Percentiles rank a stretch among this genome's conserved stretches.
Evolutionary conservation across 2,888 invertebrate species (phyloP).

Genomic region (Buathra laborator): DNA sequence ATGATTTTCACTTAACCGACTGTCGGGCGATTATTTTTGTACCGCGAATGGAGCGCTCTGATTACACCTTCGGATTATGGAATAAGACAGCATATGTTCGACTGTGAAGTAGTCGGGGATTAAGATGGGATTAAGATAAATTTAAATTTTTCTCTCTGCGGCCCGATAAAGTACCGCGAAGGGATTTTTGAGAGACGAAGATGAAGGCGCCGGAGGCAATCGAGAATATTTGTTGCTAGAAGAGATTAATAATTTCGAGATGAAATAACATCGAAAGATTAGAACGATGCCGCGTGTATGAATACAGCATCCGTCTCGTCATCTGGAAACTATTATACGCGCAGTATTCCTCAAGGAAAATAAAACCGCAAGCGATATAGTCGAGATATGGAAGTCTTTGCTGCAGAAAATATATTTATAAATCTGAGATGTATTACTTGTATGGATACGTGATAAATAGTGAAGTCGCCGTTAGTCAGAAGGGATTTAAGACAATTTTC

Average conservation of each 20-base stretch:
- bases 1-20: background rate
- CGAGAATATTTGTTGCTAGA: conserved; percentile 43
- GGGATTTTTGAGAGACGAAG: conserved; percentile 17
- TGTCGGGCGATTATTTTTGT: background rate
- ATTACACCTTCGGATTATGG: background rate
- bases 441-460: no score
- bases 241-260: conserved; percentile 47
- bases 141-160: conserved; percentile 11
- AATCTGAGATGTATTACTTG: background rate
- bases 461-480: no score
- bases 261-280: background rate
- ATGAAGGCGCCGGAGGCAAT: background rate
- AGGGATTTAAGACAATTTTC: no score
- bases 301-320: conserved; percentile 12
- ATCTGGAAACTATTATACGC: background rate
- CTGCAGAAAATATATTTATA: background rate
- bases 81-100: background rate
- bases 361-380: background rate
- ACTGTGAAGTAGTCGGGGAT: conserved; percentile 6
- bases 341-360: background rate
- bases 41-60: background rate
- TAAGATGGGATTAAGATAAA: conserved; percentile 41
- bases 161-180: conserved; percentile 3
- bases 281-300: background rate
- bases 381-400: no score